Evolutionary conservation across 2,797 vertebrate species (phyloP).

Genomic region (Melanotaenia trifasciata): DNA sequence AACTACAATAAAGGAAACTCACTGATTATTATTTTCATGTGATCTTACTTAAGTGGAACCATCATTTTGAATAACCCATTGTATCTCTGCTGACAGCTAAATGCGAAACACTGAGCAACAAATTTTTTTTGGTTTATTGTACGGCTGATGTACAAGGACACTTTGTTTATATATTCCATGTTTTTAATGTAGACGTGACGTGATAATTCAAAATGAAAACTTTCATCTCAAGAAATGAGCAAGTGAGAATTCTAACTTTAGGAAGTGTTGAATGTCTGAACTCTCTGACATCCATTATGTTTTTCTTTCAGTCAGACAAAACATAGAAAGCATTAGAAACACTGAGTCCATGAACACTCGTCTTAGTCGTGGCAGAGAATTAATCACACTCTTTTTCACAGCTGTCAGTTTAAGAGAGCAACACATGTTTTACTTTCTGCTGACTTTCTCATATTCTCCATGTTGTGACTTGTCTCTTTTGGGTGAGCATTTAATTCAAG

Average conservation of each 20-base stretch:
- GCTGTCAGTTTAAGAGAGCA: slow-evolving; percentile 5
- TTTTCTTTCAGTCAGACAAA: background rate
- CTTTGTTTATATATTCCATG: too few relatives aligned
- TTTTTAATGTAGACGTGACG: too few relatives aligned
- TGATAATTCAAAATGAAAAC: too few relatives aligned
- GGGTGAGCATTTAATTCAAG: slow-evolving; percentile 18
- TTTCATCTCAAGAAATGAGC: too few relatives aligned
- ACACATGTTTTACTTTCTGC: background rate
- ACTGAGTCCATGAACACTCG: background rate
- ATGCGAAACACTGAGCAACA: background rate
- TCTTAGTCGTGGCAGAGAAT: slow-evolving; percentile 9
- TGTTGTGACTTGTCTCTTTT: slow-evolving; percentile 28
- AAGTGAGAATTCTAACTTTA: too few relatives aligned
- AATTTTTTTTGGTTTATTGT: background rate
- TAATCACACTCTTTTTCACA: slow-evolving; percentile 9
- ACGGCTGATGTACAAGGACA: too few relatives aligned
- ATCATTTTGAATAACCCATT: background rate
- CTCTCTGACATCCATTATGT: background rate
- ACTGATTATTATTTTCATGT: background rate
- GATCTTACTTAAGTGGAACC: background rate
- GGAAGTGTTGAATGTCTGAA: background rate
- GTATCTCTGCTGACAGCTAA: background rate
- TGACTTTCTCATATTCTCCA: slow-evolving; percentile 5
- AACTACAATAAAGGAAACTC: background rate
- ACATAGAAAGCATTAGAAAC: background rate